These are phyloP conservation scores for Microcebus tavaratra DNA, from an alignment of 2,113 vertebrate species.

Conservation along the genomic window DNA sequence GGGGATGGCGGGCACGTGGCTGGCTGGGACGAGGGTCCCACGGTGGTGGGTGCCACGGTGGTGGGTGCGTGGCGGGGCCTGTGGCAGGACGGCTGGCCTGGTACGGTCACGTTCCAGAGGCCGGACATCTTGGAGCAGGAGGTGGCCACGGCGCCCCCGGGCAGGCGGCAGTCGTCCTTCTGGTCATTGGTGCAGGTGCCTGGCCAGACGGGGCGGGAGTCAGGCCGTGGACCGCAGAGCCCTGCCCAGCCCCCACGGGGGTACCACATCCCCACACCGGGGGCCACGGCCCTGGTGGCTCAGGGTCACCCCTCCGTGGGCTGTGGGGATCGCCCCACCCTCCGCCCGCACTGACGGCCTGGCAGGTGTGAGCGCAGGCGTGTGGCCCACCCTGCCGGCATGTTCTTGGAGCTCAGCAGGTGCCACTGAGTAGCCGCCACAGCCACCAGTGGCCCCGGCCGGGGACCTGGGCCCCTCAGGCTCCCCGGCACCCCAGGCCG, in stretches of 20 bases:
- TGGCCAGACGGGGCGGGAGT: conserved; percentile 65
- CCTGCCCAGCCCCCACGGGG: rapidly evolving
- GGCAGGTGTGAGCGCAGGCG: neutral
- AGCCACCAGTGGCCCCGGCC: no score
- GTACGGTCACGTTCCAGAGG: conserved; percentile 84
- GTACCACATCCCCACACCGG: rapidly evolving
- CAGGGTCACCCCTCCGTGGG: rapidly evolving
- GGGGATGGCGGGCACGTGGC: conserved; percentile 62
- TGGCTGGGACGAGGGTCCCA: neutral
- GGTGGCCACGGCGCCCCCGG: conserved; percentile 76
- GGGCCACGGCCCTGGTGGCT: rapidly evolving
- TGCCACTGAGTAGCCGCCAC: no score
- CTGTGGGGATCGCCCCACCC: neutral
- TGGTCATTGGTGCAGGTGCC: conserved; percentile 91
- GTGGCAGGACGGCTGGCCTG: conserved; percentile 71
- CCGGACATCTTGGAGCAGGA: conserved; percentile 86
- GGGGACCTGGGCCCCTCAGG: no score
- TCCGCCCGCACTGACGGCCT: rapidly evolving
- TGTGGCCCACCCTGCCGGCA: rapidly evolving
- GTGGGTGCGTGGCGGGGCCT: neutral
- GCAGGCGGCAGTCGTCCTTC: conserved; percentile 90
- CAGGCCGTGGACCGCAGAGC: neutral
- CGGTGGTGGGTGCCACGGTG: rapidly evolving
- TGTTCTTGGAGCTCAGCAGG: no score
- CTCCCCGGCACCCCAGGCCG: no score